Conservation (phyloP, 2,888 invertebrate species). For the Thymelicus acteon region DNA sequence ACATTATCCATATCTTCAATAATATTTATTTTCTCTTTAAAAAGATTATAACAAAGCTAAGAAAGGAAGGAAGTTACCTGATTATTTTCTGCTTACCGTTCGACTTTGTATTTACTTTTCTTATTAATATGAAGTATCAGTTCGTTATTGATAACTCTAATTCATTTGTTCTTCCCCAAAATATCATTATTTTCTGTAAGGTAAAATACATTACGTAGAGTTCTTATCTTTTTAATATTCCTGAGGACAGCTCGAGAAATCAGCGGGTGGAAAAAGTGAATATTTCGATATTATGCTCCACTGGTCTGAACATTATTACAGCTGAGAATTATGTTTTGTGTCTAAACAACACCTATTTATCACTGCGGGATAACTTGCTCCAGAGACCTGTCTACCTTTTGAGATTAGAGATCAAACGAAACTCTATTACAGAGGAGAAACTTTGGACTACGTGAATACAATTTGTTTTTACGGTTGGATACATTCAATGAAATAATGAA, state of each 20-base stretch:
- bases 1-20: too few relatives aligned
- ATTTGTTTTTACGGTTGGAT: neutral
- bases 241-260: neutral
- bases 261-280: slow-evolving; percentile 41
- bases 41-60: too few relatives aligned
- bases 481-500: neutral
- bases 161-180: neutral
- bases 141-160: neutral
- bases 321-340: slow-evolving; percentile 52
- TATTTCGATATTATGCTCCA: slow-evolving; percentile 42
- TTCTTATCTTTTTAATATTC: slow-evolving; percentile 28
- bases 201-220: slow-evolving; percentile 11
- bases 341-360: slow-evolving; percentile 53
- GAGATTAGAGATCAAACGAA: slow-evolving; percentile 17
- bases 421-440: slow-evolving; percentile 2
- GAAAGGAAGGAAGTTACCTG: too few relatives aligned
- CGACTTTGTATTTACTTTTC: too few relatives aligned
- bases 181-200: slow-evolving; percentile 6
- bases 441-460: slow-evolving; percentile 17
- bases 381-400: slow-evolving; percentile 17
- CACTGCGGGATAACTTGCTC: slow-evolving; percentile 17
- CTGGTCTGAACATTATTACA: slow-evolving; percentile 40
- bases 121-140: too few relatives aligned
- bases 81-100: too few relatives aligned
- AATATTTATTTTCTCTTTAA: too few relatives aligned